These are phyloP conservation scores for Odobenus rosmarus DNA, from an alignment of 2,113 vertebrate species.

Conservation along the genomic window DNA sequence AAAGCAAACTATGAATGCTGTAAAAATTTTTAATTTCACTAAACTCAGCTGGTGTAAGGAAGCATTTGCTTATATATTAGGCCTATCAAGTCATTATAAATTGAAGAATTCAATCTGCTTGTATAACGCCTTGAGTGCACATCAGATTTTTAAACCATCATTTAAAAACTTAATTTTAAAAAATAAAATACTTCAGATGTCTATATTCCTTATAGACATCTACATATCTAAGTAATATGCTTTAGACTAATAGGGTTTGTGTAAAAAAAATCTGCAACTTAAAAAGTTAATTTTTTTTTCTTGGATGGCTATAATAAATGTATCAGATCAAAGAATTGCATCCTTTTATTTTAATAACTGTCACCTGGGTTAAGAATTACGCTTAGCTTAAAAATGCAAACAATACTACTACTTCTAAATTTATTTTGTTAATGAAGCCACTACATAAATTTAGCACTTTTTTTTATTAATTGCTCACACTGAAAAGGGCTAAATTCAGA, in stretches of 20 bases:
- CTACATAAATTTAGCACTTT: slow-evolving; percentile 90
- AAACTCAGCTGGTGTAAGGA: slow-evolving; percentile 62
- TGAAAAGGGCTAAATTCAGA: slow-evolving; percentile 94
- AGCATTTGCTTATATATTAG: slow-evolving; percentile 33
- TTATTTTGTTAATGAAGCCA: slow-evolving; percentile 87
- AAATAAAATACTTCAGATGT: neutral
- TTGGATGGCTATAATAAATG: slow-evolving; percentile 9
- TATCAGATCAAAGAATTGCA: slow-evolving; percentile 40
- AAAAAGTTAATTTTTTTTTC: neutral
- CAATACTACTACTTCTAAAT: slow-evolving; percentile 86
- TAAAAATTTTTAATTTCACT: slow-evolving; percentile 58
- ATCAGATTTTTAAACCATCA: neutral
- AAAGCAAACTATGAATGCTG: slow-evolving; percentile 49
- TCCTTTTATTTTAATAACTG: slow-evolving; percentile 49
- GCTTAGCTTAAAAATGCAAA: slow-evolving; percentile 78
- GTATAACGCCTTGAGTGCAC: slow-evolving; percentile 39
- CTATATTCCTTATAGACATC: neutral
- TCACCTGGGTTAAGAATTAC: slow-evolving; percentile 75
- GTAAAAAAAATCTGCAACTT: slow-evolving; percentile 27
- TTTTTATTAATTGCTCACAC: slow-evolving; percentile 93
- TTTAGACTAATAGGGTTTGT: slow-evolving; percentile 44
- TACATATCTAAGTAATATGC: neutral
- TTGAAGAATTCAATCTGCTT: slow-evolving; percentile 27
- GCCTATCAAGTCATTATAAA: slow-evolving; percentile 64
- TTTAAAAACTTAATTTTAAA: neutral